phyloP scores from a whole-genome alignment of 2,113 vertebrate species.

The Pao palembangensis region DNA sequence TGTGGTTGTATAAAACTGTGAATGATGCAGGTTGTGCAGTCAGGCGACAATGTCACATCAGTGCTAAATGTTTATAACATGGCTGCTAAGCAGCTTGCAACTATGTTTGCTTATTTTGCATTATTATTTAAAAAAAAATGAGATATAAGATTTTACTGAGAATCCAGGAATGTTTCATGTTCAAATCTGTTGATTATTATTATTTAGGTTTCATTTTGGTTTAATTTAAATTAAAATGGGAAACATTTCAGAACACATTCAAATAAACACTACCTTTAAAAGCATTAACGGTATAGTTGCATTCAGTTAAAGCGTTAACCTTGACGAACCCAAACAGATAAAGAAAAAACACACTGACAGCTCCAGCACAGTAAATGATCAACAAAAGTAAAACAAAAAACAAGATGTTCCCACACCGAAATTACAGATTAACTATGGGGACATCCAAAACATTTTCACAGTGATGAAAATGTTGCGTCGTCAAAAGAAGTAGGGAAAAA shows the following conservation, averaged over 20 bases:
- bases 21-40: constrained; percentile 29
- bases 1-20: constrained; percentile 21
- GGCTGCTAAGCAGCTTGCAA: no score
- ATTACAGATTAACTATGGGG: constrained; percentile 72
- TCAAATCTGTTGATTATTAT: no score
- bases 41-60: constrained; percentile 12
- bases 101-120: no score
- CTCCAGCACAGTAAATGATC: constrained; percentile 71
- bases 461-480: background rate
- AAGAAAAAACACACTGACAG: constrained; percentile 42
- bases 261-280: background rate
- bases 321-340: constrained; percentile 35
- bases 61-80: no score
- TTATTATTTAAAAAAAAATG: no score
- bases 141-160: no score
- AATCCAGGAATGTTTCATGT: no score
- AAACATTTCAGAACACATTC: no score
- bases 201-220: background rate
- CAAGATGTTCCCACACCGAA: constrained; percentile 48
- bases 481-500: constrained; percentile 9
- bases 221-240: constrained; percentile 2
- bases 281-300: constrained; percentile 4
- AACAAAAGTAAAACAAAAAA: constrained; percentile 62
- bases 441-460: constrained; percentile 17
- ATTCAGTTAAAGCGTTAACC: constrained; percentile 16